These are phyloP conservation scores for Nemapogon koenigi DNA, from an alignment of 2,888 invertebrate genomes.

Conservation along the genomic window DNA sequence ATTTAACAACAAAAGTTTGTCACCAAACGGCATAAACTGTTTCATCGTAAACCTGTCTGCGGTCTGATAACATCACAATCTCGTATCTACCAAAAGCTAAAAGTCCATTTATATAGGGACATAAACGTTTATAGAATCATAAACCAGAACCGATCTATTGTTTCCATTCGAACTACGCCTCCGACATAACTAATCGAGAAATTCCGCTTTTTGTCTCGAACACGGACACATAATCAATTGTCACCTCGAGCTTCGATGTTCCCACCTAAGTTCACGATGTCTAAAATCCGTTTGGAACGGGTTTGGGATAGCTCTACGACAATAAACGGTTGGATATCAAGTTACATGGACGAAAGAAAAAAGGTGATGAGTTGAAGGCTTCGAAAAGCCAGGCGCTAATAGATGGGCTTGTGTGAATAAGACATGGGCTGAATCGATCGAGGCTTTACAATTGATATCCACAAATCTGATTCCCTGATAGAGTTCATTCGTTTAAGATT, in stretches of 20 bases:
- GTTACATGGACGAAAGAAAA: conserved; percentile 43
- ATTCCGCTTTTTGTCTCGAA: conserved; percentile 55
- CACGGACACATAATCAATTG: conserved; percentile 52
- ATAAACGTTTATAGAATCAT: conserved; percentile 64
- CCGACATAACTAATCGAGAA: conserved; percentile 56
- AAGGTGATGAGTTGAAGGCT: conserved; percentile 51
- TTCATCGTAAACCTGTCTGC: conserved; percentile 49
- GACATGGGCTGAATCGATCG: conserved; percentile 27
- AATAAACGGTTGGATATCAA: conserved; percentile 57
- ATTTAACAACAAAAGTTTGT: not conserved
- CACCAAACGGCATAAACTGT: conserved; percentile 32
- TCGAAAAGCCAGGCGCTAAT: conserved; percentile 42
- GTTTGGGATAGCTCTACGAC: conserved; percentile 44
- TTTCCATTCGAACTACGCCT: conserved; percentile 51
- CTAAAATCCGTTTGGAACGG: conserved; percentile 49
- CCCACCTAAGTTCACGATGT: conserved; percentile 42
- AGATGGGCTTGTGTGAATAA: conserved; percentile 31
- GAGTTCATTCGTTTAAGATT: too few relatives aligned
- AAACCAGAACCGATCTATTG: conserved; percentile 59
- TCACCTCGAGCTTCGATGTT: conserved; percentile 51
- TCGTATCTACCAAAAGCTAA: conserved; percentile 48
- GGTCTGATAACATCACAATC: conserved; percentile 51
- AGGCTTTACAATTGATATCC: conserved; percentile 11
- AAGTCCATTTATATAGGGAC: conserved; percentile 54
- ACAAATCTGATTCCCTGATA: too few relatives aligned